Conservation (phyloP, 2,797 vertebrate genomes). For the Cyclopterus lumpus region DNA sequence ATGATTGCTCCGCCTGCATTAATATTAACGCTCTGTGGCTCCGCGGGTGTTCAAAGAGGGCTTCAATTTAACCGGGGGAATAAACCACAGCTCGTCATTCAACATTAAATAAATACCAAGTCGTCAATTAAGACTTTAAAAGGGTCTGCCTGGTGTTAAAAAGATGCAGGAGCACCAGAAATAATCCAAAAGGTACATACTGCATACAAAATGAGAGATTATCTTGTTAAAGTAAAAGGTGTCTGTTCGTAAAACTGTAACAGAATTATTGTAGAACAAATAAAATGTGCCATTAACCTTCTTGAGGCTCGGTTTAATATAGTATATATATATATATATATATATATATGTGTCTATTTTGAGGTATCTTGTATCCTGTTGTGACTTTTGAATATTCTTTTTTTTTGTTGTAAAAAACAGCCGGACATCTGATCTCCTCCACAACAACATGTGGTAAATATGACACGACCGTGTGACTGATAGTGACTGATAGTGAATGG, state of each 20-base stretch:
- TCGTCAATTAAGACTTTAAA: background rate
- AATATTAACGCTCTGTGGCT: background rate
- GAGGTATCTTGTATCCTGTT: background rate
- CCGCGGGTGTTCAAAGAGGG: background rate
- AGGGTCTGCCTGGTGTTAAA: too few relatives aligned
- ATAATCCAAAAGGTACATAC: background rate
- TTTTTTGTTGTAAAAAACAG: background rate
- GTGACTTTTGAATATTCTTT: background rate
- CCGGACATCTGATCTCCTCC: background rate
- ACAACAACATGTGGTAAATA: constrained; percentile 3
- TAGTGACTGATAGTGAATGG: too few relatives aligned
- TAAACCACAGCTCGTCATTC: background rate
- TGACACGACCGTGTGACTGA: constrained; percentile 15
- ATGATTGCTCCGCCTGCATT: background rate
- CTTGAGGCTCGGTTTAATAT: background rate
- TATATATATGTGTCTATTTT: too few relatives aligned
- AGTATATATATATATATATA: too few relatives aligned
- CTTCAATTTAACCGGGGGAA: background rate
- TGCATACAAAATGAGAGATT: background rate
- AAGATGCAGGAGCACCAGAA: background rate
- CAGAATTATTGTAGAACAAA: background rate
- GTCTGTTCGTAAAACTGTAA: too few relatives aligned
- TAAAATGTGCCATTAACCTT: background rate
- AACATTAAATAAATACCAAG: background rate
- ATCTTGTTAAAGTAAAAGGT: background rate